phyloP scores from a whole-genome alignment of 1,140 invertebrate genomes.

The Drosophila ananassae region DNA sequence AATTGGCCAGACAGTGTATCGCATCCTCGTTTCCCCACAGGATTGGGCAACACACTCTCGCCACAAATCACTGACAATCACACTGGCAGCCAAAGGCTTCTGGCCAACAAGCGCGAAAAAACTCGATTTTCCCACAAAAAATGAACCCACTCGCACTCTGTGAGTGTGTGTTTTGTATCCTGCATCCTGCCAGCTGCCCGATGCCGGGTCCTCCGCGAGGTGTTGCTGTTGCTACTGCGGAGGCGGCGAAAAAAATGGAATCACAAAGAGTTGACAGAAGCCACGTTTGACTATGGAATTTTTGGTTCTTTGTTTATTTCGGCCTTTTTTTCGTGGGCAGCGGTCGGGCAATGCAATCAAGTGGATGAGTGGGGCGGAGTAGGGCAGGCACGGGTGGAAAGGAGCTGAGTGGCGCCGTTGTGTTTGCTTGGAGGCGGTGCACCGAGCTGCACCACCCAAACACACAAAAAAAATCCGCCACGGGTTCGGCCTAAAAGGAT shows the following conservation, averaged over 20 bases:
- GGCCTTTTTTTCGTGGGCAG: conserved; percentile 8
- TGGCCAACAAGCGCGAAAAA: conserved; percentile 45
- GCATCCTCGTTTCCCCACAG: conserved; percentile 14
- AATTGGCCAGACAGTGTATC: conserved; percentile 19
- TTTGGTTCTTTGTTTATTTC: conserved; percentile 33
- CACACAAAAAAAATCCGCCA: conserved; percentile 4
- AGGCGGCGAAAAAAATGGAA: conserved; percentile 24
- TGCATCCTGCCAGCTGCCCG: conserved; percentile 17
- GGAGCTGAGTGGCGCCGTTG: not conserved
- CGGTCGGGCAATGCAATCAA: conserved; percentile 70
- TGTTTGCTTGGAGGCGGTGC: conserved; percentile 50
- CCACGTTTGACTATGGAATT: conserved; percentile 43
- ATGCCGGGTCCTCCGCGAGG: conserved; percentile 32
- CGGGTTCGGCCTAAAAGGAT: conserved; percentile 70
- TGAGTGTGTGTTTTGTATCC: conserved; percentile 8
- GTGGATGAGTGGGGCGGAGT: conserved; percentile 68
- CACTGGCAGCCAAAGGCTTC: conserved; percentile 37
- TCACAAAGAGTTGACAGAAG: conserved; percentile 46
- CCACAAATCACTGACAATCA: conserved; percentile 76
- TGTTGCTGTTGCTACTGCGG: conserved; percentile 57
- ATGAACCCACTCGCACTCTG: conserved; percentile 6
- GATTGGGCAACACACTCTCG: conserved; percentile 10
- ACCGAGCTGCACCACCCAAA: conserved; percentile 45
- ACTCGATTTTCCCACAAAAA: conserved; percentile 50
- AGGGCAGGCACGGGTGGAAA: not conserved